These are phyloP conservation scores for Polyergus mexicanus DNA, from an alignment of 1,140 invertebrate genomes.

Conservation along the genomic window DNA sequence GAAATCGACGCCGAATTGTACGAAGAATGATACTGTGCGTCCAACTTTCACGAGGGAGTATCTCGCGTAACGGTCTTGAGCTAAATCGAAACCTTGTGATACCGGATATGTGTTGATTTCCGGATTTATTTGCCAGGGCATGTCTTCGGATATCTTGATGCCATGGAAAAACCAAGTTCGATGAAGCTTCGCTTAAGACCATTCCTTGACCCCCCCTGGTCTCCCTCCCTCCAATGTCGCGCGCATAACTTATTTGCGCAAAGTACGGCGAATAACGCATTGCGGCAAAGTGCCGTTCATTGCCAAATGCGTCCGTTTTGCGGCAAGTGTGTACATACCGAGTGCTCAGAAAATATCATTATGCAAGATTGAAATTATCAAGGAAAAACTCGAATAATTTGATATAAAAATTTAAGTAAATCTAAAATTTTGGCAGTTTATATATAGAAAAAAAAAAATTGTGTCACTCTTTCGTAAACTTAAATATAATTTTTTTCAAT, in stretches of 20 bases:
- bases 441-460: not conserved
- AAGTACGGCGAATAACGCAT: constrained; percentile 77
- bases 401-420: not conserved
- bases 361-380: not conserved
- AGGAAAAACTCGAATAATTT: not conserved
- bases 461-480: not conserved
- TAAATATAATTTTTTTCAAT: not conserved
- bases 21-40: not conserved
- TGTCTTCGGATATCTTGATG: constrained; percentile 41
- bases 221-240: constrained; percentile 1
- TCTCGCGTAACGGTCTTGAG: not conserved
- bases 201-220: not conserved
- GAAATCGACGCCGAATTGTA: not conserved
- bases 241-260: constrained; percentile 80
- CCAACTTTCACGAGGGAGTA: not conserved
- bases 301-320: constrained; percentile 78
- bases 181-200: constrained; percentile 44
- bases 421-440: not conserved
- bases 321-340: constrained; percentile 35
- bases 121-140: constrained; percentile 51
- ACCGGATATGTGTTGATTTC: constrained; percentile 64
- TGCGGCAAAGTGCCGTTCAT: constrained; percentile 78
- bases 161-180: constrained; percentile 35
- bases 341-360: constrained; percentile 1
- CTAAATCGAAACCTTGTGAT: constrained; percentile 46